Percentiles rank a stretch among this genome's conserved stretches.
Evolutionary conservation across 1,140 invertebrate species (phyloP).

Genomic region (Hyles vespertilio): DNA sequence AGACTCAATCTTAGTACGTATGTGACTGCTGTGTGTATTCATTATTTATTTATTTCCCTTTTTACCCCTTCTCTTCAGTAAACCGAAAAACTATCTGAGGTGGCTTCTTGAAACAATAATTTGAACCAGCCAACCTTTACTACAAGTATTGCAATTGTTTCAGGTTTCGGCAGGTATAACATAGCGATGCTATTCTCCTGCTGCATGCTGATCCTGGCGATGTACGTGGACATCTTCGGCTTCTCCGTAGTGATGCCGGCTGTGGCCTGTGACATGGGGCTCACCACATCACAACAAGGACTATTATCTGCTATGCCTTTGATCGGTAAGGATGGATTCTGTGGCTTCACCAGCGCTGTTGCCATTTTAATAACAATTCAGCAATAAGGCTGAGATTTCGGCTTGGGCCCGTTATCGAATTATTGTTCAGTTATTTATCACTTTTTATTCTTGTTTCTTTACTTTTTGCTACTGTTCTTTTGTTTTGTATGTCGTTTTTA

Average conservation of each 20-base stretch:
- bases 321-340: constrained; percentile 35
- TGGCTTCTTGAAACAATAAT: too few relatives aligned
- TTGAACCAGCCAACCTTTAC: too few relatives aligned
- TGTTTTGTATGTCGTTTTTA: too few relatives aligned
- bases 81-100: too few relatives aligned
- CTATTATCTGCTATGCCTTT: constrained; percentile 50
- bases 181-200: constrained; percentile 36
- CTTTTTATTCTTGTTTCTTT: too few relatives aligned
- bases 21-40: background rate
- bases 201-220: constrained; percentile 47
- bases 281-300: constrained; percentile 43
- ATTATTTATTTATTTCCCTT: background rate
- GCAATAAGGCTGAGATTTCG: too few relatives aligned
- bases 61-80: background rate
- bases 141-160: background rate
- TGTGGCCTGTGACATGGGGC: constrained; percentile 47
- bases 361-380: too few relatives aligned
- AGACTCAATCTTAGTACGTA: too few relatives aligned
- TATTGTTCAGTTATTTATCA: too few relatives aligned
- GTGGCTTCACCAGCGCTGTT: too few relatives aligned
- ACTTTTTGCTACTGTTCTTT: too few relatives aligned
- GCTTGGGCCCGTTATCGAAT: too few relatives aligned
- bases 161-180: constrained; percentile 60
- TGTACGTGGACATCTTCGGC: constrained; percentile 62
- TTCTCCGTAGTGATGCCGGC: constrained; percentile 51